Evolutionary conservation across 2,888 invertebrate species (phyloP).

Genomic region (Melanostoma mellinum): DNA sequence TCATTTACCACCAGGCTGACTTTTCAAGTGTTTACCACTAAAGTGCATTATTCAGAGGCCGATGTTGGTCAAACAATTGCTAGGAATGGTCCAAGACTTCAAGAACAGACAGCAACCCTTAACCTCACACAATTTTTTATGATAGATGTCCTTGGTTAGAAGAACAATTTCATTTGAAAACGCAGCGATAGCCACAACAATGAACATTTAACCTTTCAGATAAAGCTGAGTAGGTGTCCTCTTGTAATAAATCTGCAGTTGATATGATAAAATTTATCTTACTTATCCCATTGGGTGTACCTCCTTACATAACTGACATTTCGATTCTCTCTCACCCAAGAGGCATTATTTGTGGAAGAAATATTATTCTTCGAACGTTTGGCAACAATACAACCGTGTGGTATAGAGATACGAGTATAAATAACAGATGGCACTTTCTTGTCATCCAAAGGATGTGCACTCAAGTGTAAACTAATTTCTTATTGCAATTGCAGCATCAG

Average conservation of each 20-base stretch:
- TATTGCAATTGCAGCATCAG: slow-evolving; percentile 60
- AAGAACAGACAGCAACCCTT: too few species aligned
- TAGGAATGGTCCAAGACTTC: too few species aligned
- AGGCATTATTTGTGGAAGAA: neutral
- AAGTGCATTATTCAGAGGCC: too few species aligned
- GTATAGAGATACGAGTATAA: neutral
- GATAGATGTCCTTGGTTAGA: too few species aligned
- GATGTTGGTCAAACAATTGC: too few species aligned
- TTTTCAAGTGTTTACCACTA: too few species aligned
- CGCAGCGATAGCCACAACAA: too few species aligned
- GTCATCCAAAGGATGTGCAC: slow-evolving; percentile 44
- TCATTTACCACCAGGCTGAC: too few species aligned
- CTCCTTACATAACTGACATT: slow-evolving; percentile 23
- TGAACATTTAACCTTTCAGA: too few species aligned
- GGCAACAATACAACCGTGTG: slow-evolving; percentile 29
- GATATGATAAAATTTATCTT: slow-evolving; percentile 54
- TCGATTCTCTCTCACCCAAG: slow-evolving; percentile 14
- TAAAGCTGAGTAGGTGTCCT: neutral
- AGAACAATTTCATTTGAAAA: too few species aligned
- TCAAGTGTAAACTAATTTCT: slow-evolving; percentile 69
- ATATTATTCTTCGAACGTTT: neutral
- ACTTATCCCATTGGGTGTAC: slow-evolving; percentile 30
- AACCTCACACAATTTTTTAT: too few species aligned
- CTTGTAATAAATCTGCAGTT: slow-evolving; percentile 53
- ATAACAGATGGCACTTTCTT: slow-evolving; percentile 19